Evolutionary conservation across 2,113 vertebrate genomes (phyloP), one percentile per base, ranked within the genome.

Genomic region (Apteryx owenii): DNA sequence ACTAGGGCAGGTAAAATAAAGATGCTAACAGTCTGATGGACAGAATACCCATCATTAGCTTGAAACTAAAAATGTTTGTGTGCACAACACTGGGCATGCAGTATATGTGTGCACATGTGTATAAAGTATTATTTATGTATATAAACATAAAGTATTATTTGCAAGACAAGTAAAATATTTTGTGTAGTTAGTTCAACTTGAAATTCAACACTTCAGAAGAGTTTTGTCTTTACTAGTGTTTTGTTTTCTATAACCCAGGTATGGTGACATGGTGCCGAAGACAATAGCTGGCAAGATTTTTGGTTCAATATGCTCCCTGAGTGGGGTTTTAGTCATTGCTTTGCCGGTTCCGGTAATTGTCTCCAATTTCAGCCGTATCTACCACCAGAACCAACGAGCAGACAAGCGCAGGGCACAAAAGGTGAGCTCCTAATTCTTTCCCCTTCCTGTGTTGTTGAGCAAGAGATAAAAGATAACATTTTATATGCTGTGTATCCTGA

Each of bases 311-410:
- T 99, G 99, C 61, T 99, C 99, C 1, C 98, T 99, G 94, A 99
- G 99, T 44, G 99, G 99, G 4, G 99, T 99, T 78, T 96, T 99
- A 96, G 99, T 99, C 97, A 99, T 99, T 66, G 99, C 99, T 42
- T 98, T 99, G 69, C 99, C 99, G 1, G 99, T 99, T 56, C 99
- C 99, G 4, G 99, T 99, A 90, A 99, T 99, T 54, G 99, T 99
- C 56, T 99, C 99, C 95, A 99, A 99, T 98, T 99, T 99, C 98
- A 99, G 99, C 96, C 99, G 99, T 8, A 99, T 99, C 96, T 99
- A 99, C 98, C 99, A 99, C 96, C 99, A 99, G 97, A 99, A 99
- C 71, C 99, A 99, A 97, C 98, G 99, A 26, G 98, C 99, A 9
- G 99, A 99, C 97, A 99, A 99, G 95, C 98, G 99, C 23, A 98